A percentile compares a stretch with the other conserved stretches of the same genome.
phyloP scores from a whole-genome alignment of 1,140 invertebrate genomes.

The Odontomachus brunneus region DNA sequence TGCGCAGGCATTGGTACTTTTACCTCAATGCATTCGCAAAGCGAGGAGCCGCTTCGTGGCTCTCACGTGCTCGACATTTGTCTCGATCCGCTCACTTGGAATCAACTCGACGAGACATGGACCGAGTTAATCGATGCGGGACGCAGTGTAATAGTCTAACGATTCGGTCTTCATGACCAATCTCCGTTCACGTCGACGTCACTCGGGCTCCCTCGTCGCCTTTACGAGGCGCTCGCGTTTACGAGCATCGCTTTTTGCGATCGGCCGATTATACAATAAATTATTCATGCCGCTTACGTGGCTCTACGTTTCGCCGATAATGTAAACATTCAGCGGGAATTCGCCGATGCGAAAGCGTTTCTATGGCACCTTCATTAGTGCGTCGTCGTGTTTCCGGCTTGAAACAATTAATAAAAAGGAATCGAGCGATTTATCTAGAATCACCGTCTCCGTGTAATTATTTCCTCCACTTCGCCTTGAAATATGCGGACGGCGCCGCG shows the following conservation, averaged over 20 bases:
- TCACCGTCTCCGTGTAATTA: constrained; percentile 5
- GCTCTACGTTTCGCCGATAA: constrained; percentile 32
- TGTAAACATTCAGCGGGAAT: constrained; percentile 39
- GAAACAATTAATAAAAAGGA: constrained; percentile 24
- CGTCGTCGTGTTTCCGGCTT: constrained; percentile 11
- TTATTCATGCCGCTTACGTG: constrained; percentile 52
- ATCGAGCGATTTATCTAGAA: constrained; percentile 12
- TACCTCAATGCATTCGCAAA: too few relatives aligned
- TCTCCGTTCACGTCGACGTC: constrained; percentile 3
- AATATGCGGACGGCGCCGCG: neutral
- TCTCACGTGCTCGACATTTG: neutral
- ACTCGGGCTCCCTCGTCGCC: constrained; percentile 8
- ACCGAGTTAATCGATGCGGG: neutral
- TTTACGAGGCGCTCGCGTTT: constrained; percentile 50
- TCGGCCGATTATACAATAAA: constrained; percentile 39
- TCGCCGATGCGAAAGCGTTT: constrained; percentile 22
- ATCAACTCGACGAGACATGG: too few relatives aligned
- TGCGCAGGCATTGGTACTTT: too few relatives aligned
- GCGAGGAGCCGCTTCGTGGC: neutral
- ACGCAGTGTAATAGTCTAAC: constrained; percentile 19
- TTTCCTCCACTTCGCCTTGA: neutral
- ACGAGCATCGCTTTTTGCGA: constrained; percentile 37
- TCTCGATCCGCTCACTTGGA: neutral
- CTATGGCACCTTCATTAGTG: constrained; percentile 24
- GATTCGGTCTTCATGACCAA: constrained; percentile 32